Conservation (phyloP, 1,140 invertebrate species). For the Globodera ellingtonae region DNA sequence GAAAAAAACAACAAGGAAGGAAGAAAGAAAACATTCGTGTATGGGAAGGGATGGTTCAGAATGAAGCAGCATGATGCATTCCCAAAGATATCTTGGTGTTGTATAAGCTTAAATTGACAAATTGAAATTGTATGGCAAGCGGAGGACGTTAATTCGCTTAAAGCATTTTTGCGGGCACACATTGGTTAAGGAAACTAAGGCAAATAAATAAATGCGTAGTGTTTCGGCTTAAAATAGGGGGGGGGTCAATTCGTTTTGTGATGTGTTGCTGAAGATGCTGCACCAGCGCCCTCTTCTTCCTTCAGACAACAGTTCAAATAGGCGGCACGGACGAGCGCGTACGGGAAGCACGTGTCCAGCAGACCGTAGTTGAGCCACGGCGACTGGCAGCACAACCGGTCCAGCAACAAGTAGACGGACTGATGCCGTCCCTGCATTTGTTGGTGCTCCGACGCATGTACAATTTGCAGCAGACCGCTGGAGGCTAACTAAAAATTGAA, state of each 20-base stretch:
- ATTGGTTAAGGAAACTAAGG: too few species aligned
- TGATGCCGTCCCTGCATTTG: constrained; percentile 41
- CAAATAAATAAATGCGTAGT: too few species aligned
- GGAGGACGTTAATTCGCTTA: too few species aligned
- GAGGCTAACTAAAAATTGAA: constrained; percentile 55
- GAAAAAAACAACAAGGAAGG: too few species aligned
- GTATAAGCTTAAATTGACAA: too few species aligned
- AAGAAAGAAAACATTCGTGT: too few species aligned
- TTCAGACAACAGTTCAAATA: constrained; percentile 55
- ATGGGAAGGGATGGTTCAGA: too few species aligned
- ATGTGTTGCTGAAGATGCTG: background rate
- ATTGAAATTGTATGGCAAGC: too few species aligned
- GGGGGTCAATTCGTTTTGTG: background rate
- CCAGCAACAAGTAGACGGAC: constrained; percentile 60
- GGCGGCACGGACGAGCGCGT: constrained; percentile 57
- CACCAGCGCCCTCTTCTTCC: constrained; percentile 26
- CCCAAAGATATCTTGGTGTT: too few species aligned
- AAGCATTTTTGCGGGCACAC: too few species aligned
- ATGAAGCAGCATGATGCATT: too few species aligned
- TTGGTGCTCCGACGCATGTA: constrained; percentile 42
- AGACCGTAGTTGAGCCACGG: constrained; percentile 60
- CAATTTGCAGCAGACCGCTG: constrained; percentile 57
- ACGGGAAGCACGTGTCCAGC: constrained; percentile 62
- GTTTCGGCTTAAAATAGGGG: too few species aligned
- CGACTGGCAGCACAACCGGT: constrained; percentile 54